phyloP scores from a whole-genome alignment of 2,888 invertebrate species.

The Sminthurides aquaticus region DNA sequence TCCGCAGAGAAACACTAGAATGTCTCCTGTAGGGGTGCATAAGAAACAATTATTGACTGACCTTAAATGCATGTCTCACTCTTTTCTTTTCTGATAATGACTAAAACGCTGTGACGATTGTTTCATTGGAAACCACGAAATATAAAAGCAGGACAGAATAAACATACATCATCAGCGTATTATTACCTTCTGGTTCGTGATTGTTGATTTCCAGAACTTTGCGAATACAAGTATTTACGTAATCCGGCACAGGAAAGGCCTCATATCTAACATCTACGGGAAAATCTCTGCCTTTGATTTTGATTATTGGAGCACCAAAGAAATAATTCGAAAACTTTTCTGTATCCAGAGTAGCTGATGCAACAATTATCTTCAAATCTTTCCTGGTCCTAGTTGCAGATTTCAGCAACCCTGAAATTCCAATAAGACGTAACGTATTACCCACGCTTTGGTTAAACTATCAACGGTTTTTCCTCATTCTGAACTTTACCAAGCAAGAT shows the following conservation, averaged over 20 bases:
- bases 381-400: constrained; percentile 79
- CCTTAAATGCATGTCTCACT: too few relatives aligned
- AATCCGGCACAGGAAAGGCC: constrained; percentile 96
- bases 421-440: background rate
- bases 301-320: constrained; percentile 95
- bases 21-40: constrained; percentile 58
- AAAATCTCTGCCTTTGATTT: constrained; percentile 92
- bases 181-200: constrained; percentile 74
- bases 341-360: constrained; percentile 94
- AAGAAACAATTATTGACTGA: background rate
- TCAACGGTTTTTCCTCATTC: too few relatives aligned
- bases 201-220: constrained; percentile 99
- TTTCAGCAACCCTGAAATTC: constrained; percentile 51
- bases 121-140: too few relatives aligned
- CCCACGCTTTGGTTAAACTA: too few relatives aligned
- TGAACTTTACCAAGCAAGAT: constrained; percentile 85
- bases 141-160: too few relatives aligned
- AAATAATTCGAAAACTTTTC: constrained; percentile 99
- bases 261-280: constrained; percentile 96
- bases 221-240: constrained; percentile 90
- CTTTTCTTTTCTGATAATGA: too few relatives aligned
- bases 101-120: constrained; percentile 3
- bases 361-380: constrained; percentile 93
- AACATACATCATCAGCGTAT: background rate
- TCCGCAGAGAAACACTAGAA: constrained; percentile 82